phyloP scores from a whole-genome alignment of 2,888 invertebrate species.

The Cheilosia vulpina region DNA sequence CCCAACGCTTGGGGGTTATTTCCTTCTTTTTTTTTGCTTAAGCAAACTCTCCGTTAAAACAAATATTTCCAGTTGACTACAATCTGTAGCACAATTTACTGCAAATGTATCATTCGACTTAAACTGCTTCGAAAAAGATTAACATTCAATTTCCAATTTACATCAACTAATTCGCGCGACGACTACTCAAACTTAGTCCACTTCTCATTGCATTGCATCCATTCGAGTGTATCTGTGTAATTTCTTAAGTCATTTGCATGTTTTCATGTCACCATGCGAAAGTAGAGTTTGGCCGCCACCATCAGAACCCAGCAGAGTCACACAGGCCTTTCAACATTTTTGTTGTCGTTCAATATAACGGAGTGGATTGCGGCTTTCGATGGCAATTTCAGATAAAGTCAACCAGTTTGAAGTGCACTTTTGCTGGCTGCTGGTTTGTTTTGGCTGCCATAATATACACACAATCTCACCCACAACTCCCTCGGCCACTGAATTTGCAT shows the following conservation, averaged over 20 bases:
- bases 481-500: slow-evolving; percentile 60
- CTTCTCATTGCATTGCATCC: slow-evolving; percentile 49
- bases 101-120: slow-evolving; percentile 26
- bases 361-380: slow-evolving; percentile 71
- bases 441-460: slow-evolving; percentile 7
- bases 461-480: slow-evolving; percentile 70
- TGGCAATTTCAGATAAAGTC: slow-evolving; percentile 74
- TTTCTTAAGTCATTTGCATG: slow-evolving; percentile 74
- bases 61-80: slow-evolving; percentile 30
- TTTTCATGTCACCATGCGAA: slow-evolving; percentile 73
- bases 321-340: slow-evolving; percentile 58
- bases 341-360: slow-evolving; percentile 57
- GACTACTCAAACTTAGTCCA: slow-evolving; percentile 46
- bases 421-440: slow-evolving; percentile 53
- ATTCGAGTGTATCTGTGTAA: slow-evolving; percentile 62
- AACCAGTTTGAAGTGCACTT: slow-evolving; percentile 75
- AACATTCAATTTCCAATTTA: slow-evolving; percentile 68
- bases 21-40: slow-evolving; percentile 22
- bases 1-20: slow-evolving; percentile 19
- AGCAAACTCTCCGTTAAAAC: slow-evolving; percentile 31
- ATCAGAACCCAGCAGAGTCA: slow-evolving; percentile 31
- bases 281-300: slow-evolving; percentile 62
- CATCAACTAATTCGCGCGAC: slow-evolving; percentile 65
- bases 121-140: slow-evolving; percentile 45
- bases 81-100: slow-evolving; percentile 40